phyloP scores from a whole-genome alignment of 2,113 vertebrate species.

The Polypterus bichir region DNA sequence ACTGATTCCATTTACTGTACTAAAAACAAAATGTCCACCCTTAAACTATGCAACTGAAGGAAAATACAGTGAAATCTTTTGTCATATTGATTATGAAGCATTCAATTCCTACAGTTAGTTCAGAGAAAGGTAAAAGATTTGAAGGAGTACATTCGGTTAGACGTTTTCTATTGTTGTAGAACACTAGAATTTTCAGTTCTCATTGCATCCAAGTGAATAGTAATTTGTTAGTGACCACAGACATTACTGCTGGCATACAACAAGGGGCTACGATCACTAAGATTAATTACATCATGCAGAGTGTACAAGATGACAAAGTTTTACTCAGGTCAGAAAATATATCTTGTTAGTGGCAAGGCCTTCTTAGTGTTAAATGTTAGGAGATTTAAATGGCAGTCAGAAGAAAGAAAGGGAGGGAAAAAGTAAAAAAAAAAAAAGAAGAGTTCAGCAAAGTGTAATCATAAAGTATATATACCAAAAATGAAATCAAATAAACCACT shows the following conservation, averaged over 20 bases:
- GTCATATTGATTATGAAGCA: too few species aligned
- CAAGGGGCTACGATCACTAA: too few species aligned
- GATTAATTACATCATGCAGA: too few species aligned
- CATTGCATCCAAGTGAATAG: conserved; percentile 12
- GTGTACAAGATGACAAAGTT: too few species aligned
- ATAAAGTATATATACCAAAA: conserved; percentile 29
- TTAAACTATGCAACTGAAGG: too few species aligned
- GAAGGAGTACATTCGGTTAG: too few species aligned
- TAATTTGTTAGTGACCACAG: conserved; percentile 78
- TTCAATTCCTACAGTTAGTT: too few species aligned
- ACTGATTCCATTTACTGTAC: too few species aligned
- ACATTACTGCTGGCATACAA: conserved; percentile 35
- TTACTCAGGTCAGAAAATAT: conserved; percentile 9
- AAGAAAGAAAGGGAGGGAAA: conserved; percentile 27
- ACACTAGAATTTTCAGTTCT: conserved; percentile 13
- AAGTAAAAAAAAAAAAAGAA: conserved; percentile 28
- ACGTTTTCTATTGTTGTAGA: neutral
- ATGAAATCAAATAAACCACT: conserved; percentile 46
- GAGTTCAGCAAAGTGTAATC: conserved; percentile 16
- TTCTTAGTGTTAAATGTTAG: conserved; percentile 49
- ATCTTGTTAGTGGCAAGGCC: conserved; percentile 59
- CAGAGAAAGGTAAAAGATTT: too few species aligned
- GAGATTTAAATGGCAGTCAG: conserved; percentile 41
- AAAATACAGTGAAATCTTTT: too few species aligned
- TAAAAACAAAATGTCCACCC: too few species aligned